Conservation (phyloP, 2,888 invertebrate species). For the Balanococcus diminutus region DNA sequence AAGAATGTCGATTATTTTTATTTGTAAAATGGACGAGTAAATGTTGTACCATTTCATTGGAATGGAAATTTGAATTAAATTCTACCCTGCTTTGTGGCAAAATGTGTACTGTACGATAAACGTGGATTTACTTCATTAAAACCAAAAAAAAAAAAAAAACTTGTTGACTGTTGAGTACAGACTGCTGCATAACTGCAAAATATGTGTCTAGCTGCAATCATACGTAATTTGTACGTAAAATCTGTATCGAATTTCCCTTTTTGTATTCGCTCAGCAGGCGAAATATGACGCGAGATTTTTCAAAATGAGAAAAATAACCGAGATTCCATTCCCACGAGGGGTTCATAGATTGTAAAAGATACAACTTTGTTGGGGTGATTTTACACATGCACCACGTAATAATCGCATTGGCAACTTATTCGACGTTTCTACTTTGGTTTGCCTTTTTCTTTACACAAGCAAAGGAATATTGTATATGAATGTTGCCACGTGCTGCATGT, state of each 20-base stretch:
- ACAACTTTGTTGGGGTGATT: background rate
- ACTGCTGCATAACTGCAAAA: background rate
- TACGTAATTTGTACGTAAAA: background rate
- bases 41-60: background rate
- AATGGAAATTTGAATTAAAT: background rate
- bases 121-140: background rate
- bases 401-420: background rate
- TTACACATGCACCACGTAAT: background rate
- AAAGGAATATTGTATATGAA: background rate
- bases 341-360: background rate
- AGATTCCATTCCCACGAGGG: background rate
- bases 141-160: background rate
- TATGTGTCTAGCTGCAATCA: too few species aligned
- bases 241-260: background rate
- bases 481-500: background rate
- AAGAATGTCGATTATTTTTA: conserved; percentile 22
- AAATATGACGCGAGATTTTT: background rate
- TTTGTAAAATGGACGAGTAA: background rate
- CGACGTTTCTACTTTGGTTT: background rate
- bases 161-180: background rate
- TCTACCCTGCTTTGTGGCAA: background rate
- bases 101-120: background rate
- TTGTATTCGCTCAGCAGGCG: background rate
- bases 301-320: background rate
- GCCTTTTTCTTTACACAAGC: background rate